A percentile compares a stretch with the other conserved stretches of the same genome.
Conservation (phyloP, 2,113 vertebrate genomes). For the Myiozetetes cayanensis region DNA sequence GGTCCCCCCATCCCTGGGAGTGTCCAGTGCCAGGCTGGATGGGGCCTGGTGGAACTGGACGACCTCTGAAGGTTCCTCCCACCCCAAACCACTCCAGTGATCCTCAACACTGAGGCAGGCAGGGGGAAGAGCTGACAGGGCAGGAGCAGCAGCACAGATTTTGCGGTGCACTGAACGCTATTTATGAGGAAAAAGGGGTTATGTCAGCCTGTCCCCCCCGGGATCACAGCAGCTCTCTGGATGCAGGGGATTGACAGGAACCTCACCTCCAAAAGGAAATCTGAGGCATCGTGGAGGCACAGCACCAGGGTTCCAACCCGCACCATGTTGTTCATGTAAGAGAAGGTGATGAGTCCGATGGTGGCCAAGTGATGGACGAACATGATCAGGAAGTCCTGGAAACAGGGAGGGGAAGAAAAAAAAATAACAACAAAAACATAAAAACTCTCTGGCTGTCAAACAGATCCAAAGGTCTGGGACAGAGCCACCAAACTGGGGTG, state of each 20-base stretch:
- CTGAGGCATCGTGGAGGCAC: slow-evolving; percentile 89
- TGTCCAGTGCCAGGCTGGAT: neutral
- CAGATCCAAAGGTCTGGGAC: neutral
- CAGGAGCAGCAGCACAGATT: neutral
- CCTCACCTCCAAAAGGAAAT: slow-evolving; percentile 91
- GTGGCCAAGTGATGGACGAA: slow-evolving; percentile 93
- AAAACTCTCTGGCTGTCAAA: neutral
- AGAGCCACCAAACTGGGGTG: neutral
- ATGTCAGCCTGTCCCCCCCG: neutral
- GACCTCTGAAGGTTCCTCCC: neutral
- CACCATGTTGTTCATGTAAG: slow-evolving; percentile 94
- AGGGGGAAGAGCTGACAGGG: slow-evolving; percentile 18
- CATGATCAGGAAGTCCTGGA: slow-evolving; percentile 95
- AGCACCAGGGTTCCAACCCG: slow-evolving; percentile 90
- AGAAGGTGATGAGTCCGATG: slow-evolving; percentile 89
- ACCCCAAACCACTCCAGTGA: neutral
- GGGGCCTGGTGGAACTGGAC: neutral
- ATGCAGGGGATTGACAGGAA: neutral
- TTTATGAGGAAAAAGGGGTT: neutral
- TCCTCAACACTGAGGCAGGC: neutral
- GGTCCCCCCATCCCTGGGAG: neutral
- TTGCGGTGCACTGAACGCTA: neutral
- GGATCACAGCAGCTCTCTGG: neutral
- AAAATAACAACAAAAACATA: too few species aligned
- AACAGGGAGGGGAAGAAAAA: neutral